phyloP scores from a whole-genome alignment of 1,140 invertebrate genomes.

The Euborellia annulipes region DNA sequence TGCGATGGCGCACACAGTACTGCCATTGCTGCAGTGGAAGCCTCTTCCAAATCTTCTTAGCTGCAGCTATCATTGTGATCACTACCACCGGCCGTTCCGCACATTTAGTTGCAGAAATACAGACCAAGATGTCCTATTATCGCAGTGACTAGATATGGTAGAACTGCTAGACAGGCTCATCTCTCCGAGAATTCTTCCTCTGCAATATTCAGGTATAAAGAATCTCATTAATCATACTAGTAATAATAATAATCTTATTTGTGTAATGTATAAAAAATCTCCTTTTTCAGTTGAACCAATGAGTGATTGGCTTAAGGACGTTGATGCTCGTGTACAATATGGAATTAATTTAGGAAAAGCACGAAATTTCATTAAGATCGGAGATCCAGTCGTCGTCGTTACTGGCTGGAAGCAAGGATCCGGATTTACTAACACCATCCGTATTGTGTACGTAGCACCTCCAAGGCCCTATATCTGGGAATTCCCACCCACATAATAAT shows the following conservation, averaged over 20 bases:
- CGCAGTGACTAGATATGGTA: slow-evolving; percentile 75
- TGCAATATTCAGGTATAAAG: slow-evolving; percentile 78
- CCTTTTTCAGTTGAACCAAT: slow-evolving; percentile 40
- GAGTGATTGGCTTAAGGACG: slow-evolving; percentile 84
- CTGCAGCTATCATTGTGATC: slow-evolving; percentile 85
- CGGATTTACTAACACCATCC: slow-evolving; percentile 93
- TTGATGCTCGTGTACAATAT: slow-evolving; percentile 79
- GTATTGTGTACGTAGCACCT: slow-evolving; percentile 65
- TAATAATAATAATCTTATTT: no score
- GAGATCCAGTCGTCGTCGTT: slow-evolving; percentile 83
- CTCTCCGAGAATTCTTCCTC: slow-evolving; percentile 84
- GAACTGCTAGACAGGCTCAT: slow-evolving; percentile 85
- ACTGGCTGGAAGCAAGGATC: slow-evolving; percentile 94
- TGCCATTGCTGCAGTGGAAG: slow-evolving; percentile 93
- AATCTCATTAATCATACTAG: no score
- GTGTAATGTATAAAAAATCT: no score
- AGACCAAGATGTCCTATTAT: slow-evolving; percentile 92
- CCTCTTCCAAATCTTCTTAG: slow-evolving; percentile 79
- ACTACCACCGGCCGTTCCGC: slow-evolving; percentile 91
- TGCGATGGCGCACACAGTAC: slow-evolving; percentile 83
- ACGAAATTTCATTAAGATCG: slow-evolving; percentile 69
- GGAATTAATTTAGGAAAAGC: slow-evolving; percentile 79
- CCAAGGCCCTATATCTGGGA: not conserved
- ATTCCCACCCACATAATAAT: no score
- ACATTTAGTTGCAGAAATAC: slow-evolving; percentile 84